Evolutionary conservation across 2,888 invertebrate species (phyloP).

Genomic region (Rhyacophila evoluta): DNA sequence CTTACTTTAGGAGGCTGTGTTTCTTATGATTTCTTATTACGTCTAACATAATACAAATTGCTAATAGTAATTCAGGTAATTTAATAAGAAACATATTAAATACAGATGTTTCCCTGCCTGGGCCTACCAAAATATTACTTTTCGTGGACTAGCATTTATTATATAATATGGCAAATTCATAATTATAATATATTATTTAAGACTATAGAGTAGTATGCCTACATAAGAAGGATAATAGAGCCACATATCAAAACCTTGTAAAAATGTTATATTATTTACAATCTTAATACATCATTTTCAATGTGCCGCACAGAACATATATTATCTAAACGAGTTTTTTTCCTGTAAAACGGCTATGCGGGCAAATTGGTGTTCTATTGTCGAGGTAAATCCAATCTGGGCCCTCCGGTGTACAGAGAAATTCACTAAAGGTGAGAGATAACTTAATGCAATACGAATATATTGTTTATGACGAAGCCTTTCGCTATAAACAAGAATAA

Average conservation of each 20-base stretch:
- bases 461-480: too few relatives aligned
- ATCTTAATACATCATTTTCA: slow-evolving; percentile 24
- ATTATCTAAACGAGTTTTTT: slow-evolving; percentile 29
- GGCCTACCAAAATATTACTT: too few relatives aligned
- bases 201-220: neutral
- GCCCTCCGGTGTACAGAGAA: neutral
- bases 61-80: too few relatives aligned
- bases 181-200: too few relatives aligned
- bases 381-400: slow-evolving; percentile 42
- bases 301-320: slow-evolving; percentile 22
- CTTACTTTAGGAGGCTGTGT: too few relatives aligned
- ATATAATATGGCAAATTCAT: too few relatives aligned
- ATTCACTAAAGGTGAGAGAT: neutral
- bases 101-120: too few relatives aligned
- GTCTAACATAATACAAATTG: too few relatives aligned
- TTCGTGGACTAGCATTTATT: too few relatives aligned
- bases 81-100: too few relatives aligned
- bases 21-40: too few relatives aligned
- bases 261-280: slow-evolving; percentile 24
- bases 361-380: slow-evolving; percentile 46
- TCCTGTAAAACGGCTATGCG: slow-evolving; percentile 32
- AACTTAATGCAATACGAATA: neutral
- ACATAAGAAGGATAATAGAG: slow-evolving; percentile 11
- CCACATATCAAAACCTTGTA: slow-evolving; percentile 20
- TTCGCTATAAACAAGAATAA: too few relatives aligned